These are phyloP conservation scores for Chromobotia macracanthus DNA, from an alignment of 2,797 vertebrate species.

Conservation along the genomic window DNA sequence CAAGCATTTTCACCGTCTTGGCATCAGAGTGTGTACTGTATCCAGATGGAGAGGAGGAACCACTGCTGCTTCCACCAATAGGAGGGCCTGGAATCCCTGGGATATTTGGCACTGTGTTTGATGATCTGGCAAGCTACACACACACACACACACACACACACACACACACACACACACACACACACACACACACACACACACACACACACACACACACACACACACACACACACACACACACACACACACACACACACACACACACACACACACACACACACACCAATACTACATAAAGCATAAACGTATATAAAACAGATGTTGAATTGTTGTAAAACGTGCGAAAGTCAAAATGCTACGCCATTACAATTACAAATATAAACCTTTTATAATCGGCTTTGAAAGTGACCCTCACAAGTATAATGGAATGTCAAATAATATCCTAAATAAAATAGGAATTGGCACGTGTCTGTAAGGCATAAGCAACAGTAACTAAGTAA, in stretches of 20 bases:
- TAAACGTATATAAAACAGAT: too few species aligned
- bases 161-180: constrained; percentile 53
- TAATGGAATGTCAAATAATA: too few species aligned
- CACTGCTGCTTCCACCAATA: constrained; percentile 77
- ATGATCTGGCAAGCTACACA: constrained; percentile 86
- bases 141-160: constrained; percentile 52
- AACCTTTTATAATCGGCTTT: too few species aligned
- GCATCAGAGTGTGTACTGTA: constrained; percentile 79
- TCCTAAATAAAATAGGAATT: too few species aligned
- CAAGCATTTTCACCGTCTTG: constrained; percentile 78
- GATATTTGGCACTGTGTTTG: constrained; percentile 90
- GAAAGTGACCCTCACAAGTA: too few species aligned
- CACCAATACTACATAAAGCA: too few species aligned
- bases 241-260: constrained; percentile 53
- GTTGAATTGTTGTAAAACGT: background rate
- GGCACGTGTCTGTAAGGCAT: too few species aligned
- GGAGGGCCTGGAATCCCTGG: constrained; percentile 96
- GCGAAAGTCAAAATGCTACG: background rate
- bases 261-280: constrained; percentile 54
- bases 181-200: constrained; percentile 54
- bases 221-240: constrained; percentile 50
- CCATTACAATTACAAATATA: background rate
- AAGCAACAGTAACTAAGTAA: too few species aligned
- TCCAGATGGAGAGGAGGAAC: constrained; percentile 78
- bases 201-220: constrained; percentile 48